Base-by-base conservation (phyloP, 2,113 vertebrate genomes). In the Catharus bicknelli region DNA sequence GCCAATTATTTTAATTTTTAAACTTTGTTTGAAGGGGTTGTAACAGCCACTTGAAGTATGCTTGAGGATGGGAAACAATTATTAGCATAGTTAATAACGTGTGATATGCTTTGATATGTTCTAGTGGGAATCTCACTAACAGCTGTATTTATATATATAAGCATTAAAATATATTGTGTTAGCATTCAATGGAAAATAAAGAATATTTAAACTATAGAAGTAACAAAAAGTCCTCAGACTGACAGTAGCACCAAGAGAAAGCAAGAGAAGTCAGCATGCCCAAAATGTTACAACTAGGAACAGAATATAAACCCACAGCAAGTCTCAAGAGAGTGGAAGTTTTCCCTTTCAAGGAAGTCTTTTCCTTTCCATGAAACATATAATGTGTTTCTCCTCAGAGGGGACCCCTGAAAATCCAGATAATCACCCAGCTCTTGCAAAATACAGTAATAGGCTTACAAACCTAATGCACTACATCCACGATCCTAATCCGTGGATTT, bases 111-210 rank as follows among this genome's bases (percentile, higher is more conserved):
- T 85, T 94, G 62, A 76, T 79, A 80, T 32, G 13, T 88, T 88
- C 59, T 59, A 78, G n/a, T 55, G 43, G 68, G 76, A 90, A 93
- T 68, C 43, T 86, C 86, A 87, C 58, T 80, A 67, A 88, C 64
- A 90, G 47, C 58, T 79, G 47, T 83, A 66, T 88, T 86, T 86
- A 90, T 77, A 42, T 54, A 76, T 58, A 82, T 34, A 29, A 67
- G n/a, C 27, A 75, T 83, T 83, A 88, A 36, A 83, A 67, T 51
- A 88, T 29, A 70, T 68, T 88, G 79, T 78, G 79, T 59, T 88
- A 83, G 40, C 34, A 70, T 74, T 85, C 59, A 70, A 34, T 63
- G 42, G 47, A 81, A 93, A 96, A 95, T 80, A 95, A 95, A 91
- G 68, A 88, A 17, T 88, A 80, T 95, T 86, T 83, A 88, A 80